Evolutionary conservation across 1,140 invertebrate genomes (phyloP), one percentile per base, ranked within the genome.

Genomic region (Tetraneura akinire): DNA sequence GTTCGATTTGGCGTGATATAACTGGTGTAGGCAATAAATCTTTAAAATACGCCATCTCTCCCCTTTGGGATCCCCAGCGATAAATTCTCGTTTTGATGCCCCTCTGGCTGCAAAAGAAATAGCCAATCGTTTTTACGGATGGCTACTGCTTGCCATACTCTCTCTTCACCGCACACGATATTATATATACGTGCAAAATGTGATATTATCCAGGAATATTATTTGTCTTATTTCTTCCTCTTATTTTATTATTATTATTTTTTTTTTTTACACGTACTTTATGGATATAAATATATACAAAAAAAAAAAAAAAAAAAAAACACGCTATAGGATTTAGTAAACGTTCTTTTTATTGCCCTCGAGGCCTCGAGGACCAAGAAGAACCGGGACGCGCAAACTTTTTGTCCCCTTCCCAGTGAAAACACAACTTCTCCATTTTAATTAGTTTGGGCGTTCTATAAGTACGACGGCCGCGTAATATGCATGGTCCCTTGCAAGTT

Each of bases 391-490:
- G 57, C 55, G 32, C 23, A 55, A 78, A 78, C 74, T 78, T 78
- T 73, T 57, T 29, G 53, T 74, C 29, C 29, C 49, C 71, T 37
- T 53, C 49, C 51, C 32, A 18, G 29, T 13, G 11, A 74, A 18
- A 78, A 78, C 74, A 78, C 74, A 78, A 78, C 74, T 78, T 78
- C 74, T 78, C 74, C 74, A 78, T 78, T 78, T 78, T 78, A 78
- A 78, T 78, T 78, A 78, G 74, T 78, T 78, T 29, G 21, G 18
- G 51, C 37, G 13, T 78, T 55, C n/a, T n/a, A n/a, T 26, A 53
- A 55, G 51, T 74, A 74, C 29, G 18, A 45, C 45, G 68, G 10
- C 37, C 3, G 21, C 51, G 23, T 70, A 37, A 26, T 26, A 9
- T 9, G 37, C 42, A 11, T n/a, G 11, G n/a, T 14, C 49, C 51